Conservation (phyloP, 1,140 invertebrate genomes). For the Achatina immaculata region DNA sequence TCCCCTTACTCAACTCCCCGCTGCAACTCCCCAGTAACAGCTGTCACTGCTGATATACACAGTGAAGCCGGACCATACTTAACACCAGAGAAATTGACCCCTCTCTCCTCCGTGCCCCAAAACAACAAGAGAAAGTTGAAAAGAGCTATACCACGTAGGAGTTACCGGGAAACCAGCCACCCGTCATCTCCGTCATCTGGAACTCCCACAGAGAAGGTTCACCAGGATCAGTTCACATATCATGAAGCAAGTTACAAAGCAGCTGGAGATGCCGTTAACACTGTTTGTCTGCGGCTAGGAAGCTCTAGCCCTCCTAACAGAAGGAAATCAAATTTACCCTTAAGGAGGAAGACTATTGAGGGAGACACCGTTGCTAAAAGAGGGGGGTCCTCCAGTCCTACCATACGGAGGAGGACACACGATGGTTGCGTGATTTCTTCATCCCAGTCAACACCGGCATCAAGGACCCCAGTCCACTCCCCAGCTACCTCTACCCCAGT, state of each 20-base stretch:
- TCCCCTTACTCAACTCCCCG: constrained; percentile 58
- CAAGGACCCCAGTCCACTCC: neutral
- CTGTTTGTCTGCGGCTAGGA: neutral
- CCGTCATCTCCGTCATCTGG: constrained; percentile 24
- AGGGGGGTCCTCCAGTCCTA: constrained; percentile 35
- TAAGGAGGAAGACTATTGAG: constrained; percentile 34
- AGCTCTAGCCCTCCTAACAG: constrained; percentile 31
- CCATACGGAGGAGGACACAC: constrained; percentile 27
- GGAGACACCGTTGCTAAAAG: constrained; percentile 32
- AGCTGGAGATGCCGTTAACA: neutral
- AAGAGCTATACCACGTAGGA: constrained; percentile 40
- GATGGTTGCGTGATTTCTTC: constrained; percentile 18
- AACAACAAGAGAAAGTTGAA: constrained; percentile 49
- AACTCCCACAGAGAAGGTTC: constrained; percentile 26
- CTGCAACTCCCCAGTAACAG: constrained; percentile 58
- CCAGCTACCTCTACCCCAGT: neutral
- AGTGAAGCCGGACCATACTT: constrained; percentile 44
- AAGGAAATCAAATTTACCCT: constrained; percentile 23
- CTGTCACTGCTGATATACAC: constrained; percentile 40
- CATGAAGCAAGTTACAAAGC: neutral
- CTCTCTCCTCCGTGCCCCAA: constrained; percentile 51
- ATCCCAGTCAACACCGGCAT: neutral
- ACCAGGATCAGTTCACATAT: neutral
- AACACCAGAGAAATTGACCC: constrained; percentile 31
- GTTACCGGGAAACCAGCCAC: constrained; percentile 28